Conservation (phyloP, 2,888 invertebrate genomes). For the Siphlonurus alternatus region DNA sequence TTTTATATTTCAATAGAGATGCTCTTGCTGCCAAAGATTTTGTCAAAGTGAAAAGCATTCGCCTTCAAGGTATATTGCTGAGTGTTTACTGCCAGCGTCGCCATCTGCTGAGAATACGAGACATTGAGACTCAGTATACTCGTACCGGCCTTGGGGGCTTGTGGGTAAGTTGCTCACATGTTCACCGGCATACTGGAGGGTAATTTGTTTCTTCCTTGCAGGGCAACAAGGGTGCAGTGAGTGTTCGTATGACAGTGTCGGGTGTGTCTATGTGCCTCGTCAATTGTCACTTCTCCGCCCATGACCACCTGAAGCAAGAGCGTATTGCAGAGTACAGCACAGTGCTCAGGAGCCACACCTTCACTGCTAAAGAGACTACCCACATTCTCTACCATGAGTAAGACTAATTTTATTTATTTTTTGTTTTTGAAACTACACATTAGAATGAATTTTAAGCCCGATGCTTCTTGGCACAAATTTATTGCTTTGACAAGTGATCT, state of each 20-base stretch:
- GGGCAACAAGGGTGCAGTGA: conserved; percentile 94
- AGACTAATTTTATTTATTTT: conserved; percentile 27
- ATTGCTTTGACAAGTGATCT: too few relatives aligned
- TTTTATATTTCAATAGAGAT: conserved; percentile 32
- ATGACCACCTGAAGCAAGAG: conserved; percentile 68
- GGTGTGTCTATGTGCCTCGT: conserved; percentile 79
- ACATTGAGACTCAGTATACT: conserved; percentile 74
- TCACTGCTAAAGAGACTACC: conserved; percentile 55
- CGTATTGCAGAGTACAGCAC: conserved; percentile 75
- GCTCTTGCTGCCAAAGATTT: conserved; percentile 49
- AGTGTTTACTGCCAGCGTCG: conserved; percentile 59
- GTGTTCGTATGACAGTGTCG: conserved; percentile 68
- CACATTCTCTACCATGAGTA: conserved; percentile 87
- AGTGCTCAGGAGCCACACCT: conserved; percentile 67
- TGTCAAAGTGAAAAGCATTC: conserved; percentile 60
- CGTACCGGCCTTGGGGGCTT: conserved; percentile 81
- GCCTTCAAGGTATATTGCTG: conserved; percentile 69
- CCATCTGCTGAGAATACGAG: conserved; percentile 63
- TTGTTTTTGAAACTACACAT: not conserved
- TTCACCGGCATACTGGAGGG: not conserved
- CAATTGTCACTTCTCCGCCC: conserved; percentile 80
- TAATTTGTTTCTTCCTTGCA: conserved; percentile 26
- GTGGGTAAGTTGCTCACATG: conserved; percentile 51
- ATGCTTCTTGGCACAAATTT: too few relatives aligned
- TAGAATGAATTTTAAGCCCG: not conserved